phyloP scores from a whole-genome alignment of 2,113 vertebrate species.

The Galbula dea region DNA sequence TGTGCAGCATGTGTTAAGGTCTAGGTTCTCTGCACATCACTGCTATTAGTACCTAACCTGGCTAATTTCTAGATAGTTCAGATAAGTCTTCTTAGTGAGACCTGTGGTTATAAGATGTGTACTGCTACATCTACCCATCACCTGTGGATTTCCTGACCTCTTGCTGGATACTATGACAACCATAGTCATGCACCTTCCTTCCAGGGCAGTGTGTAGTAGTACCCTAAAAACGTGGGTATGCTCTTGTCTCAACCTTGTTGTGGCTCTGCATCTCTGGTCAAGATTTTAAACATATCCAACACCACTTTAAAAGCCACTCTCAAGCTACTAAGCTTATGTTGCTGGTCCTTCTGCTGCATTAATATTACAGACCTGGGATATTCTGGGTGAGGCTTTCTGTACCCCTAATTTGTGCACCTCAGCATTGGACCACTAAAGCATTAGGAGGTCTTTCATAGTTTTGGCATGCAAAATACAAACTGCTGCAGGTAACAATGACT shows the following conservation, averaged over 20 bases:
- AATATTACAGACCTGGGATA: background rate
- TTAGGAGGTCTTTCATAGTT: background rate
- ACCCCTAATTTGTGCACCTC: background rate
- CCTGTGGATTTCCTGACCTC: background rate
- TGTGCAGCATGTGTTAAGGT: background rate
- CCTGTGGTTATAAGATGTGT: background rate
- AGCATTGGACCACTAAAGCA: background rate
- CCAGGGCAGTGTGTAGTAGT: too few relatives aligned
- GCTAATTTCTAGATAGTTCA: background rate
- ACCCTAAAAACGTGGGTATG: fast-evolving
- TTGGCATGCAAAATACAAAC: background rate
- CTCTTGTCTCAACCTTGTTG: background rate
- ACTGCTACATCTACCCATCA: background rate
- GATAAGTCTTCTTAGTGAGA: background rate
- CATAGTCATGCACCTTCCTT: background rate
- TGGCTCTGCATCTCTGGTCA: background rate
- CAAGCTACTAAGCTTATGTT: background rate
- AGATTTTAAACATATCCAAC: background rate
- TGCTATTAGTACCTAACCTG: background rate
- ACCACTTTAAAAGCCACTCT: background rate
- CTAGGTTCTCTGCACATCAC: background rate
- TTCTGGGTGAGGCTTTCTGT: background rate
- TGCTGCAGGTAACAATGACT: background rate
- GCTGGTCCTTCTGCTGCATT: background rate
- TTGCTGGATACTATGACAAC: too few relatives aligned